Base-by-base conservation (phyloP, 2,113 vertebrate species). In the Dasyurus viverrinus region DNA sequence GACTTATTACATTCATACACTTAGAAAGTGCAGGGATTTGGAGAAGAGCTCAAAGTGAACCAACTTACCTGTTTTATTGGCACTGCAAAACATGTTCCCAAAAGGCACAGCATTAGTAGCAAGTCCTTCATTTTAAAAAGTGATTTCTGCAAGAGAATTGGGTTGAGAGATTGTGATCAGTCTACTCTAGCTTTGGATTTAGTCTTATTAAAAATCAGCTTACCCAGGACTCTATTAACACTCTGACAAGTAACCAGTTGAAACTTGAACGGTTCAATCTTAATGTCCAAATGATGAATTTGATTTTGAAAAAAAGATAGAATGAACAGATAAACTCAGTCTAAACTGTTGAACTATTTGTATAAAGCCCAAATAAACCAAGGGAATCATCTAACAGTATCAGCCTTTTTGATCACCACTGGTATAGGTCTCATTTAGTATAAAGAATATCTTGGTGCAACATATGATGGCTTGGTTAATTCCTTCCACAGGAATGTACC, bases 121-220 rank as follows among this genome's bases (percentile, higher is more conserved):
- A 96, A 55, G 89, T 92, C 96, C 54, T 97, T 98, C 96, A 97
- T 97, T 94, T 95, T 98, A 97, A 90, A 97, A 89, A 97, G 95
- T 54, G 50, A 91, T 92, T 97, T 96, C 96, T 97, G 89, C 84
- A 98, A 97, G 23, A 97, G 90, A 98, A 92, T 27, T 93, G 19
- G 36, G 8, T 93, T 94, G 23, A 22, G 90, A 90, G 95, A 97
- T 92, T 92, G 93, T 7, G 47, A 50, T 96, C 26, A 97, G 92
- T 94, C 60, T 52, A 97, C 92, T 94, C 60, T 52, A 91, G 53
- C 76, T 93, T 97, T 90, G 91, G 91, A 52, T 94, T 96, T 25
- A 76, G 93, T 95, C 84, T 76, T 1, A 19, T 93, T 94, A 48
- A 97, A 95, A 92, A 48, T 91, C 12, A 92, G 46, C 52, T 92